These are phyloP conservation scores for Pollenia angustigena DNA, from an alignment of 2,888 invertebrate genomes.

Conservation along the genomic window DNA sequence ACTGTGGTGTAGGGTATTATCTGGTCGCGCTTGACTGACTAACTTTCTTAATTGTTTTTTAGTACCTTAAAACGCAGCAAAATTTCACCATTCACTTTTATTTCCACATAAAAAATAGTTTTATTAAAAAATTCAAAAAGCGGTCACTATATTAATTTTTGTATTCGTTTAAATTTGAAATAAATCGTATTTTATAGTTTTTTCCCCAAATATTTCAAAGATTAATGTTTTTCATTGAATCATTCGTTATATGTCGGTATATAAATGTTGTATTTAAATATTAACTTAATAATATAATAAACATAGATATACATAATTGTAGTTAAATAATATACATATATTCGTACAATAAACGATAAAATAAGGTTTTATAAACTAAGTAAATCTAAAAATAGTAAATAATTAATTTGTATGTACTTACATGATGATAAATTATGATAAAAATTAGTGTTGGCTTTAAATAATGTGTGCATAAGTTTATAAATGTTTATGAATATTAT, in stretches of 20 bases:
- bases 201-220: too few relatives aligned
- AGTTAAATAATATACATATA: slow-evolving; percentile 46
- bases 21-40: too few relatives aligned
- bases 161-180: too few relatives aligned
- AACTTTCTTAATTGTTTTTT: too few relatives aligned
- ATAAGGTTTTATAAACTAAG: too few relatives aligned
- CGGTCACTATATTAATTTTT: too few relatives aligned
- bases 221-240: slow-evolving; percentile 23
- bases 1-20: too few relatives aligned
- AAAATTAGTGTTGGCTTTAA: slow-evolving; percentile 63
- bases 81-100: too few relatives aligned
- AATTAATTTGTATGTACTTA: background rate
- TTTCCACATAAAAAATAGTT: too few relatives aligned
- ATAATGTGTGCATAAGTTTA: slow-evolving; percentile 59
- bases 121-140: too few relatives aligned
- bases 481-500: slow-evolving; percentile 50
- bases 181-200: too few relatives aligned
- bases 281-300: slow-evolving; percentile 24
- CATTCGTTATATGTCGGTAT: slow-evolving; percentile 47
- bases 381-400: background rate
- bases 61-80: too few relatives aligned
- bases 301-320: slow-evolving; percentile 21
- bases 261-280: slow-evolving; percentile 65
- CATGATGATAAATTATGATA: slow-evolving; percentile 35
- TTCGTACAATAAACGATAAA: background rate